Base-by-base conservation (phyloP, 2,888 invertebrate genomes). In the Megamerina dolium region DNA sequence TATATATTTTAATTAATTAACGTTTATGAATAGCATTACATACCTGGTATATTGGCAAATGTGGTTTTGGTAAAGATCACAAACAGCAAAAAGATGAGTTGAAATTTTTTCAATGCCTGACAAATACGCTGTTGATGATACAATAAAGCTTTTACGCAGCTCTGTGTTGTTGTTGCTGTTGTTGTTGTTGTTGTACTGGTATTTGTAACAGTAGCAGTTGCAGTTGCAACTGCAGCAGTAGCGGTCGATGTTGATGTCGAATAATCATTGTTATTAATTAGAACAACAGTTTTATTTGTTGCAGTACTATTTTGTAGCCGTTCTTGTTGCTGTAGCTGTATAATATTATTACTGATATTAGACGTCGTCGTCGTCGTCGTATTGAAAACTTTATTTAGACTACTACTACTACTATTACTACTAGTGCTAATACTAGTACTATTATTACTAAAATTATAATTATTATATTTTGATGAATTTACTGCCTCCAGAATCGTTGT, bases 1-100 rank as follows among this genome's bases (percentile, higher is more conserved):
- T n/a, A n/a, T n/a, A n/a, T n/a, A n/a, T n/a, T n/a, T n/a, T n/a
- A n/a, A n/a, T n/a, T n/a, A n/a, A n/a, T n/a, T n/a, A n/a, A n/a
- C n/a, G n/a, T n/a, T n/a, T n/a, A n/a, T n/a, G n/a, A n/a, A n/a
- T n/a, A n/a, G n/a, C n/a, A n/a, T n/a, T n/a, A 59, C 67, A 61
- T 53, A 70, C 70, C 70, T 61, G 70, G 70, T 56, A 69, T 68
- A 58, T 71, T 68, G 51, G 68, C 70, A 58, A 64, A 56, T 55
- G 63, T 60, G 55, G 62, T 57, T 57, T 64, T 57, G 48, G 64
- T 60, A 51, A 69, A 56, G 29, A 68, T 56, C 45, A 63, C 60
- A 58, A 67, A 58, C 58, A 60, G 54, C 53, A 68, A 56, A 53
- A 69, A 56, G 47, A 62, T 59, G 45, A 70, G 50, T 50, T 57